Evolutionary conservation across 92 coral and sea anemone genomes (phyloP), one percentile per base, ranked within the genome.

Genomic region (Meandrina meandrites): DNA sequence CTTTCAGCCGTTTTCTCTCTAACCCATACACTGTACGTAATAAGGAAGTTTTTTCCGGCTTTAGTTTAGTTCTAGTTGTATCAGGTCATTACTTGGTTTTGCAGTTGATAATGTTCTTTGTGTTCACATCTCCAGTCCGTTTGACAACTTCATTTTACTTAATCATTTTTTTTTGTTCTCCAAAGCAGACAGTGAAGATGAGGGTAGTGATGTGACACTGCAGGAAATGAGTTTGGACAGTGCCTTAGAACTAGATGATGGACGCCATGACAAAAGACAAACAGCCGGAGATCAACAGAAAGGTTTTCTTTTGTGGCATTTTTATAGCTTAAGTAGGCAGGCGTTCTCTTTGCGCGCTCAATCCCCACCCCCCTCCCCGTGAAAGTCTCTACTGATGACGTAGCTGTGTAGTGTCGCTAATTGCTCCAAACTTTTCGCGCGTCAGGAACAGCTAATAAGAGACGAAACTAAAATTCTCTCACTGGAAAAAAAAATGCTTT

Each of bases 161-260:
- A n/a, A n/a, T n/a, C n/a, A 28, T 11, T 19, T 3, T 9, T 1
- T 19, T 66, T 50, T 32, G 31, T 24, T 32, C 57, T 73, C 85
- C 15, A 5, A 37, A 17, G 9, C 91, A 88, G 87, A 40, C 11
- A 81, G 77, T 57, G 90, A 84, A 42, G 92, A 84, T 60, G 93
- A 87, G 16, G 91, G 75, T 12, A 75, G 86, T 72, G 94, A 94
- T 28, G 83, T 87, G 56, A 94, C 98, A 17, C 62, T 94, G 42
- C 92, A 88, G 28, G 97, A 94, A 77, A 87, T 88, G 71, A 90
- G 93, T 24, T 58, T 90, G 84, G 91, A 93, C 72, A 81, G 72
- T 89, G 92, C 82, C 13, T 76, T 85, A 58, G 88, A 85, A 6
- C n/a, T 42, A 21, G 88, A 66, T 19, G 22, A 22, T 14, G 45